Evolutionary conservation across 2,888 invertebrate genomes (phyloP), one percentile per base, ranked within the genome.

Genomic region (Tetragonula carbonaria): DNA sequence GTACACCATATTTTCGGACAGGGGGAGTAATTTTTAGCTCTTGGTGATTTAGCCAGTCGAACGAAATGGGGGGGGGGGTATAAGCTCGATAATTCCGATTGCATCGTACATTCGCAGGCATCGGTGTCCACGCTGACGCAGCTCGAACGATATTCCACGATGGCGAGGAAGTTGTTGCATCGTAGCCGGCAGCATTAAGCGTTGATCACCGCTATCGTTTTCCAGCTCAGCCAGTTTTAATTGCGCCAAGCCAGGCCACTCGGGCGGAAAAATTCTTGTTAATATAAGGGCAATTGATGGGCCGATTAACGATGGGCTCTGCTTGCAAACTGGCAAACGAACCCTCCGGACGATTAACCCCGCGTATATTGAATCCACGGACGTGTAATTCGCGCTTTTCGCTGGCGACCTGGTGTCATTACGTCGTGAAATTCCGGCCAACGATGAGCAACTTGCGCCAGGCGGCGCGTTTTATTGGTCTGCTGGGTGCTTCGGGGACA

Each of bases 151-250:
- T 80, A 82, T 51, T 70, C 33, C 53, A 62, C 71, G 59, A 21
- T n/a, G 28, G 28, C 53, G 74, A 21, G n/a, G 45, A 73, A 53
- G 66, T 80, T 63, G 67, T 76, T 66, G 80, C 66, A 80, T 76
- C 80, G 80, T 67, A 78, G 70, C 71, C n/a, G 51, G 33, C 13
- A 28, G 51, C 79, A 85, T 85, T 85, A 78, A 85, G 71, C 77
- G 74, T 63, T 85, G 77, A 74, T 81, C 76, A 65, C 80, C 23
- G 77, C 72, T 85, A 80, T 85, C 85, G 81, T 85, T 85, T 85
- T 81, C 85, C 85, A 80, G 80, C 76, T 80, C 74, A 85, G 77
- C 80, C 85, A 85, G 74, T 85, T 85, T 85, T 85, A 85, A 85
- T 85, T 85, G 85, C 80, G 67, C 80, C 57, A 51, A 18, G 53